Base-by-base conservation (phyloP, 1,140 invertebrate genomes). In the Conus betulinus region DNA sequence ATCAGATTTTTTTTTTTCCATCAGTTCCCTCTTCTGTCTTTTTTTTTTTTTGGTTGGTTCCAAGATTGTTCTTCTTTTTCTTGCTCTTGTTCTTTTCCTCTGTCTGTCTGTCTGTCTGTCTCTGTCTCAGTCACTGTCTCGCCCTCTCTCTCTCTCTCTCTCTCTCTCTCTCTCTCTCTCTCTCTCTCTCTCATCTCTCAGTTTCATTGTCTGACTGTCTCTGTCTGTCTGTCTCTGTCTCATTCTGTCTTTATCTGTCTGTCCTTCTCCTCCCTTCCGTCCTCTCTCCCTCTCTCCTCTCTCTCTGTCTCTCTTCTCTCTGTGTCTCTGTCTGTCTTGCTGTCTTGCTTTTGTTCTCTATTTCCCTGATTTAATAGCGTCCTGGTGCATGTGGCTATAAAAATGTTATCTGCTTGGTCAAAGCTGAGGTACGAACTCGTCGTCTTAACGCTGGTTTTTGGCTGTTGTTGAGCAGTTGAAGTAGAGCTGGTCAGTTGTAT, bases 11-110 rank as follows among this genome's bases (percentile, higher is more conserved):
- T 63, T 20, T 63, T 20, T 23, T 23, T 67, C 60, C 20, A 13
- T 67, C 60, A 0, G 95, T 93, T 86, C 95, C 96, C 96, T 63
- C 95, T 95, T 88, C 95, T 95, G 7, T 91, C 91, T 2, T 23
- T 39, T 39, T 39, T 39, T 39, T 0, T 39, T 39, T n/a, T n/a
- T n/a, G n/a, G n/a, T n/a, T n/a, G n/a, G 11, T 0, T 67, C 3
- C 20, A 13, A 15, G 13, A 15, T 23, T 67, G 13, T 67, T 23
- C 3, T 23, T 67, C 60, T 67, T 23, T 1, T 23, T 67, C 60
- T 67, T 23, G 11, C 60, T 67, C 60, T 67, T n/a, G n/a, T n/a
- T 23, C 20, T 23, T 67, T 23, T 67, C 60, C 20, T 23, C 20
- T 23, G 1, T 23, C 20, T 23, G 13, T 67, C 60, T 67, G 1